phyloP scores from a whole-genome alignment of 2,888 invertebrate species.

The Ennomos fuscantarius region DNA sequence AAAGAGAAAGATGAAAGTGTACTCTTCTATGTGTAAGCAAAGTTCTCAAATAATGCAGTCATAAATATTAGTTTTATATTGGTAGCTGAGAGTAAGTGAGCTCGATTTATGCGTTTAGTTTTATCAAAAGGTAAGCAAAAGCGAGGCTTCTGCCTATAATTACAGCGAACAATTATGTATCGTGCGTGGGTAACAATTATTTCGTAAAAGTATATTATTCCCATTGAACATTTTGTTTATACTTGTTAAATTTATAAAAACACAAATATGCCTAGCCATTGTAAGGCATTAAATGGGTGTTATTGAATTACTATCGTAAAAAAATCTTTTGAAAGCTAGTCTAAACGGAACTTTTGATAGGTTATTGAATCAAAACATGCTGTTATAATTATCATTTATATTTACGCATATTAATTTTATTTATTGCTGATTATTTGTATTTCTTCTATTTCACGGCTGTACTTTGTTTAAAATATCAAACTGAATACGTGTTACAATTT shows the following conservation, averaged over 20 bases:
- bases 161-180: no score
- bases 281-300: slow-evolving; percentile 16
- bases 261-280: neutral
- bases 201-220: neutral
- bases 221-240: slow-evolving; percentile 14
- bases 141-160: no score
- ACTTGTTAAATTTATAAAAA: slow-evolving; percentile 11
- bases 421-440: slow-evolving; percentile 1
- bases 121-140: no score
- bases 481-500: slow-evolving; percentile 11
- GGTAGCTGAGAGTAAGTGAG: no score
- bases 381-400: slow-evolving; percentile 13
- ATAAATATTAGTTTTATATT: no score
- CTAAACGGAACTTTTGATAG: slow-evolving; percentile 27
- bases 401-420: slow-evolving; percentile 1
- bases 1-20: slow-evolving; percentile 6
- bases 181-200: no score
- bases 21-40: slow-evolving; percentile 14
- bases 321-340: slow-evolving; percentile 35
- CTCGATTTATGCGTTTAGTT: no score
- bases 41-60: slow-evolving; percentile 12
- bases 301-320: slow-evolving; percentile 17
- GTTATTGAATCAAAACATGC: slow-evolving; percentile 23
- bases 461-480: slow-evolving; percentile 2
- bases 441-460: slow-evolving; percentile 17